A percentile compares a stretch with the other conserved stretches of the same genome.
These are phyloP conservation scores for Apis florea DNA, from an alignment of 1,140 invertebrate species.

Conservation along the genomic window DNA sequence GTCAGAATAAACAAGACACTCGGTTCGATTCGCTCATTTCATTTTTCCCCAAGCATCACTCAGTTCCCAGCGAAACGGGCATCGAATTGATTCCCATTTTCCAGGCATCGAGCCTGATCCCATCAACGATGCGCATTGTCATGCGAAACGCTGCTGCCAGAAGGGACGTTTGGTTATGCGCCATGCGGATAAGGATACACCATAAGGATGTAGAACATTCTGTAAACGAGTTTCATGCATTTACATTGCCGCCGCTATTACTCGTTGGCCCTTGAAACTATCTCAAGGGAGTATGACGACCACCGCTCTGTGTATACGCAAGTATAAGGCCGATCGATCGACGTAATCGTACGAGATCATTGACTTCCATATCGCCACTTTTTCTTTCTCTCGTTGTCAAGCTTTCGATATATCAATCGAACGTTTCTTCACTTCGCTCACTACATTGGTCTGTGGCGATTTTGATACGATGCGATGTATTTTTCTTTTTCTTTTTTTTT, in stretches of 20 bases:
- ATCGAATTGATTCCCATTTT: neutral
- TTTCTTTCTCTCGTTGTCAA: constrained; percentile 13
- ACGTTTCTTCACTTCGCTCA: neutral
- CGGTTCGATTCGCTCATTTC: neutral
- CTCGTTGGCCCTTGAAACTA: constrained; percentile 38
- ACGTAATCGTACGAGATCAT: constrained; percentile 28
- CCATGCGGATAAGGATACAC: constrained; percentile 38
- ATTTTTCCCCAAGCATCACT: neutral
- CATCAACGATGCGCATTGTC: neutral
- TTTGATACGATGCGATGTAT: neutral
- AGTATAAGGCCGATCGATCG: constrained; percentile 15
- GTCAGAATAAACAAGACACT: neutral
- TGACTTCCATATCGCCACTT: constrained; percentile 16
- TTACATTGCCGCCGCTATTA: constrained; percentile 30
- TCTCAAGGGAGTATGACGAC: constrained; percentile 19
- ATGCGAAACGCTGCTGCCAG: constrained; percentile 5
- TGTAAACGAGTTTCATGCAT: constrained; percentile 38
- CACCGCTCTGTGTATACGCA: constrained; percentile 2
- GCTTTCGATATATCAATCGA: neutral
- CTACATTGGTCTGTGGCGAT: neutral
- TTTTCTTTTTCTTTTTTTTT: neutral
- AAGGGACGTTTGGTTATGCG: constrained; percentile 45
- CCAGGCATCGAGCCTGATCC: neutral
- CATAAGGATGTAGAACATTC: constrained; percentile 25
- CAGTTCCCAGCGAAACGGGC: neutral